Conservation (phyloP, 2,113 vertebrate genomes). For the Cathartes aura region DNA sequence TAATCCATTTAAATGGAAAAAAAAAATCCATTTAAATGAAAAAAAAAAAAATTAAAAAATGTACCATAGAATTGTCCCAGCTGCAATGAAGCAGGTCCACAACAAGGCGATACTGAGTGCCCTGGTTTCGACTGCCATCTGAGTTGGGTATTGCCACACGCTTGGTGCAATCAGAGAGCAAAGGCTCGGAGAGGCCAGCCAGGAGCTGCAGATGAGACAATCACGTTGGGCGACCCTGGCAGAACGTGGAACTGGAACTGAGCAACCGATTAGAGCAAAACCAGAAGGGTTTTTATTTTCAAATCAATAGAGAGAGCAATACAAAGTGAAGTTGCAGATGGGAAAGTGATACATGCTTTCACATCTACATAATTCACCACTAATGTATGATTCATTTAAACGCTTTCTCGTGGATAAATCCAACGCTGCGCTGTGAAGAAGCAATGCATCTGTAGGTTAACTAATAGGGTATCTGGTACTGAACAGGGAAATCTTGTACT, state of each 20-base stretch:
- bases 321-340: not conserved
- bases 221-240: not conserved
- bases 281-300: constrained; percentile 5
- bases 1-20: not conserved
- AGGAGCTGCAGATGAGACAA: not conserved
- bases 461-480: not conserved
- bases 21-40: not conserved
- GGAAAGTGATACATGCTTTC: constrained; percentile 3
- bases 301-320: not conserved
- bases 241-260: not conserved
- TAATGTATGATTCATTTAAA: not conserved
- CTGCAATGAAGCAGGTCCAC: not conserved
- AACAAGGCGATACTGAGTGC: not conserved
- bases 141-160: not conserved
- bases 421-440: not conserved
- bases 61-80: not conserved
- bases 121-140: not conserved
- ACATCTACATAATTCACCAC: not conserved
- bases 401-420: not conserved
- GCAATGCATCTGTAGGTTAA: not conserved
- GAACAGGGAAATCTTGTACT: not conserved
- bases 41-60: not conserved
- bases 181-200: not conserved
- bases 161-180: not conserved
- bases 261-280: not conserved